Evolutionary conservation across 2,113 vertebrate genomes (phyloP), one percentile per base, ranked within the genome.

Genomic region (Phyllostomus discolor): DNA sequence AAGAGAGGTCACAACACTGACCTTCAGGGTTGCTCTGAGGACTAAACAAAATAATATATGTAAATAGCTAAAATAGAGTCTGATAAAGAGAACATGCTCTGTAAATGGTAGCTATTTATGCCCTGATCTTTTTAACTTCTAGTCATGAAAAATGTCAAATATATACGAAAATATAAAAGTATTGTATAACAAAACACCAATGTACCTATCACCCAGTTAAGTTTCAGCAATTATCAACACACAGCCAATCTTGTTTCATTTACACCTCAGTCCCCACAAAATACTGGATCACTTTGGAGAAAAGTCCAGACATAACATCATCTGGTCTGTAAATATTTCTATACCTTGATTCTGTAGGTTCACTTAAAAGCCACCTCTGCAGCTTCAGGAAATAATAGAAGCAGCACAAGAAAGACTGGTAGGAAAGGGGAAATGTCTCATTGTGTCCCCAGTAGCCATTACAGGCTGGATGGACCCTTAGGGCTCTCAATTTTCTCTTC

Each of bases 241-340:
- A 89, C 14, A 95, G 28, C 17, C 35, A 91, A 78, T 79, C 54
- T 84, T 92, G 31, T 93, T 97, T 94, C 64, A 76, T 67, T 76
- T 73, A 92, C 14, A 92, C 48, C n/a, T 80, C 19, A 83, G 19
- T 92, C 70, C 28, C 50, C 7, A 7, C 10, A 94, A 92, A 92
- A 90, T 33, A 90, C 20, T 85, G 26, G 72, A 85, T 88, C 54
- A 57, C 72, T 94, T 73, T 96, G 43, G 48, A 95, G 66, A 94
- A 93, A 95, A 94, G 17, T 38, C 50, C 69, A 95, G 69, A 86
- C 11, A 94, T 80, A 80, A 3, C 73, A 91, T 33, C 41, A 33
- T 85, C 93, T 83, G 20, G 2, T 95, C 54, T 95, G 14, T 89
- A 79, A 93, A 93, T 87, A 96, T 80, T 97, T 90, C 50, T 84